phyloP scores from a whole-genome alignment of 2,113 vertebrate genomes.

The Nibea albiflora region DNA sequence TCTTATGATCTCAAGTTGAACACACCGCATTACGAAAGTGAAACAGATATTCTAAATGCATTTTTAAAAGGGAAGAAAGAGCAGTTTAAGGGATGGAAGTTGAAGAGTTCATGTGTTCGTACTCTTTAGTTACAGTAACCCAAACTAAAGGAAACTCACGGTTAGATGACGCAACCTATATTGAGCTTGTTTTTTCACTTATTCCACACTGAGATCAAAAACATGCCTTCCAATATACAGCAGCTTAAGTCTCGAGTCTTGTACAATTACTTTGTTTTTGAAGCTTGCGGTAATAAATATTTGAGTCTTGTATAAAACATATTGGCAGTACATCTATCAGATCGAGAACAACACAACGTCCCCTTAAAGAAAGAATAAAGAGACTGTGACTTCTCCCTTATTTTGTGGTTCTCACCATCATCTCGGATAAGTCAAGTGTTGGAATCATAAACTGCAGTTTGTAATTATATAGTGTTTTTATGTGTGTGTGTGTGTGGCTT shows the following conservation, averaged over 20 bases:
- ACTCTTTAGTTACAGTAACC: constrained; percentile 11
- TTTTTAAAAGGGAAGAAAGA: neutral
- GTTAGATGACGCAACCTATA: neutral
- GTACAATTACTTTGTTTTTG: constrained; percentile 60
- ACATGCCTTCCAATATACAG: neutral
- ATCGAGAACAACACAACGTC: constrained; percentile 47
- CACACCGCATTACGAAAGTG: neutral
- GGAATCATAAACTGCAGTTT: constrained; percentile 37
- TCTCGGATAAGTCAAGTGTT: constrained; percentile 23
- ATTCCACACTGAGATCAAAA: constrained; percentile 12
- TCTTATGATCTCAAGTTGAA: constrained; percentile 35
- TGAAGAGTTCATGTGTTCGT: neutral
- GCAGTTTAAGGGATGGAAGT: neutral
- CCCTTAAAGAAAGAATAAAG: constrained; percentile 12
- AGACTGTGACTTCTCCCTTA: constrained; percentile 29
- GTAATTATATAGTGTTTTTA: neutral
- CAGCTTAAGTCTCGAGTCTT: constrained; percentile 27
- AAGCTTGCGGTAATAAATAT: constrained; percentile 38
- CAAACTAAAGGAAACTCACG: neutral
- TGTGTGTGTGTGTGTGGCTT: constrained; percentile 34
- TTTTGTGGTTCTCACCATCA: constrained; percentile 35
- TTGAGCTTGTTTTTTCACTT: neutral
- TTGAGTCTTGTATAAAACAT: constrained; percentile 58
- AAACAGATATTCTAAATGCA: constrained; percentile 13
- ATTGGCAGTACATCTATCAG: constrained; percentile 59